Conservation (phyloP, 2,888 invertebrate genomes). For the Dasysyrphus tricinctus region DNA sequence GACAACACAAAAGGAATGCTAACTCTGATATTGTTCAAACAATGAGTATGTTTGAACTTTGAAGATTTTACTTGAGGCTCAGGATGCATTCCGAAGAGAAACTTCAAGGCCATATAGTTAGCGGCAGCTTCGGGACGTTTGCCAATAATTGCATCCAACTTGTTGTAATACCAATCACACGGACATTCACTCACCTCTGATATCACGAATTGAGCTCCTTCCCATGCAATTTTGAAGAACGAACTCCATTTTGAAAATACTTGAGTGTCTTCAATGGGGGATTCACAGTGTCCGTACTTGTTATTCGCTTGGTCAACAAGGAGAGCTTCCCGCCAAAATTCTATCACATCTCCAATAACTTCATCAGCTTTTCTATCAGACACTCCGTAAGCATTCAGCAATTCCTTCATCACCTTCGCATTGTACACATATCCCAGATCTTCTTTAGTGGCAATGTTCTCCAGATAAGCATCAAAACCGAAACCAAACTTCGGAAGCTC, state of each 20-base stretch:
- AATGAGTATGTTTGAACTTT: slow-evolving; percentile 1
- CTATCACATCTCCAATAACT: slow-evolving; percentile 78
- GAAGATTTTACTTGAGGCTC: neutral
- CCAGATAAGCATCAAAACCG: slow-evolving; percentile 79
- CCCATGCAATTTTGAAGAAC: slow-evolving; percentile 80
- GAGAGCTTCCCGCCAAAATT: slow-evolving; percentile 79
- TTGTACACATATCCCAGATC: slow-evolving; percentile 79
- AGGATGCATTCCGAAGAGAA: slow-evolving; percentile 13
- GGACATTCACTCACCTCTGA: slow-evolving; percentile 55
- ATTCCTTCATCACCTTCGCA: slow-evolving; percentile 78
- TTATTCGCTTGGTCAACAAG: slow-evolving; percentile 76
- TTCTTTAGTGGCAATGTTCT: slow-evolving; percentile 79
- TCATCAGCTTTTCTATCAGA: slow-evolving; percentile 71
- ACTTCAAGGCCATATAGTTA: slow-evolving; percentile 77
- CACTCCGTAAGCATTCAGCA: slow-evolving; percentile 78
- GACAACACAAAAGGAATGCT: too few species aligned
- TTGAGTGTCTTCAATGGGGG: rapidly evolving
- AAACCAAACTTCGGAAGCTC: slow-evolving; percentile 80
- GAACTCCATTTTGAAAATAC: slow-evolving; percentile 77
- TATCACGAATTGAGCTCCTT: slow-evolving; percentile 58
- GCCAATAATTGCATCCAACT: slow-evolving; percentile 78
- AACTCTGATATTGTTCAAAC: too few species aligned
- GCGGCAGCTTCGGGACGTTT: slow-evolving; percentile 79
- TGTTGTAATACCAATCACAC: slow-evolving; percentile 78
- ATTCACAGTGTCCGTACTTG: slow-evolving; percentile 44